Conservation (phyloP, 2,888 invertebrate genomes). For the Caenorhabditis sinica region DNA sequence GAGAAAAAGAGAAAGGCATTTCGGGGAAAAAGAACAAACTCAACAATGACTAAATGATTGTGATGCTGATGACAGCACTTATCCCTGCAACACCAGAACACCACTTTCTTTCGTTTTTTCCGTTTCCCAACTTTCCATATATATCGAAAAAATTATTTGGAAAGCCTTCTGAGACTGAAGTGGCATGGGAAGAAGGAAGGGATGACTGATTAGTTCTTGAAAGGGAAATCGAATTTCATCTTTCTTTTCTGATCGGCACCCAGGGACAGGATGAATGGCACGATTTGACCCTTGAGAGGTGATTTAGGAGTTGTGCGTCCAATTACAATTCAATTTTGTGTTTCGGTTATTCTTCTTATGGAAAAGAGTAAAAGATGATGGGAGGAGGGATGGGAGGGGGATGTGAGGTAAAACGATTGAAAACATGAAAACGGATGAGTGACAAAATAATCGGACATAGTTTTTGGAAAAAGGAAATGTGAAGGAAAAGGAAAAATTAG, state of each 20-base stretch:
- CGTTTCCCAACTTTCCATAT: constrained; percentile 47
- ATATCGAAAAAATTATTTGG: constrained; percentile 51
- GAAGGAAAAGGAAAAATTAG: background rate
- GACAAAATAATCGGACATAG: constrained; percentile 57
- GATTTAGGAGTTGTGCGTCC: constrained; percentile 27
- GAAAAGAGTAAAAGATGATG: background rate
- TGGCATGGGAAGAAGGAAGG: constrained; percentile 1
- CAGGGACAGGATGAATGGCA: constrained; percentile 1
- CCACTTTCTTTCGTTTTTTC: constrained; percentile 38
- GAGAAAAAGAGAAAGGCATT: constrained; percentile 48
- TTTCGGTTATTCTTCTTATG: constrained; percentile 26
- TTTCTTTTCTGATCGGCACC: background rate
- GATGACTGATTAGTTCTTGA: constrained; percentile 59
- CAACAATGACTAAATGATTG: constrained; percentile 61
- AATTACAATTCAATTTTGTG: constrained; percentile 47
- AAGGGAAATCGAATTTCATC: constrained; percentile 40
- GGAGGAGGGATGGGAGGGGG: background rate
- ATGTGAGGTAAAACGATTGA: background rate
- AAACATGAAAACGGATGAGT: constrained; percentile 46
- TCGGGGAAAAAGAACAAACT: constrained; percentile 47
- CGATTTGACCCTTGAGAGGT: constrained; percentile 54
- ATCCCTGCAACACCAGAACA: constrained; percentile 35
- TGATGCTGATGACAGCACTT: constrained; percentile 36
- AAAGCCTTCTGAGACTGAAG: constrained; percentile 37
- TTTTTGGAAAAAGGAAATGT: background rate